Evolutionary conservation across 2,888 invertebrate genomes (phyloP).

Genomic region (Cerastoderma edule): DNA sequence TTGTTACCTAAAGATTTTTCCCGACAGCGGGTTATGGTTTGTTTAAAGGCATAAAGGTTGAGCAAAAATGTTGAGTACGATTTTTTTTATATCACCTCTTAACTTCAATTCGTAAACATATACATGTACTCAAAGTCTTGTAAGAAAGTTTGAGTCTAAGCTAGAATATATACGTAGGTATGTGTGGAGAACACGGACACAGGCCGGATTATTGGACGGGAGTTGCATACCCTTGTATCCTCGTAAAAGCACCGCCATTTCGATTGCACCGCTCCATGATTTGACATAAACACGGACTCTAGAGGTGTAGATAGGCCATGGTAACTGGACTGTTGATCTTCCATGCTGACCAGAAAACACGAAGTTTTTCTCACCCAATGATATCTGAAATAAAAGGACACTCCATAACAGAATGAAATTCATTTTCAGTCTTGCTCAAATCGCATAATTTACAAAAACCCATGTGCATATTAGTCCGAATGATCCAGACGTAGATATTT

Average conservation of each 20-base stretch:
- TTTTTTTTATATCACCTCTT: too few species aligned
- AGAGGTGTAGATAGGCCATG: slow-evolving; percentile 57
- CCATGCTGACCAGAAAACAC: slow-evolving; percentile 61
- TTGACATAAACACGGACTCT: slow-evolving; percentile 57
- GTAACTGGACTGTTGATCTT: slow-evolving; percentile 47
- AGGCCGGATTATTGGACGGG: not conserved
- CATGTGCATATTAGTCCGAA: too few species aligned
- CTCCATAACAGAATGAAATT: too few species aligned
- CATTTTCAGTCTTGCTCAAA: too few species aligned
- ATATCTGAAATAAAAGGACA: slow-evolving; percentile 12
- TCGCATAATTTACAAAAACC: not conserved
- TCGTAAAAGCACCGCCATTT: slow-evolving; percentile 56
- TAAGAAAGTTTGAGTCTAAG: too few species aligned
- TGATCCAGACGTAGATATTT: too few species aligned
- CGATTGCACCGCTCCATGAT: slow-evolving; percentile 39
- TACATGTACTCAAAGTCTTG: too few species aligned
- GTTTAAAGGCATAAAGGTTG: too few species aligned
- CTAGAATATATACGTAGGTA: too few species aligned
- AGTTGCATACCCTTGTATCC: slow-evolving; percentile 62
- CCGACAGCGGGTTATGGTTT: not conserved
- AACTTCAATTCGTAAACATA: too few species aligned
- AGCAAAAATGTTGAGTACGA: too few species aligned
- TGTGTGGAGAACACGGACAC: too few species aligned
- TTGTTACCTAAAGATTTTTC: not conserved
- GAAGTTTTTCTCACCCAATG: slow-evolving; percentile 36